Percentiles rank a stretch among this genome's conserved stretches.
Evolutionary conservation across 2,797 vertebrate genomes (phyloP).

Genomic region (Coracias cyanogaster): DNA sequence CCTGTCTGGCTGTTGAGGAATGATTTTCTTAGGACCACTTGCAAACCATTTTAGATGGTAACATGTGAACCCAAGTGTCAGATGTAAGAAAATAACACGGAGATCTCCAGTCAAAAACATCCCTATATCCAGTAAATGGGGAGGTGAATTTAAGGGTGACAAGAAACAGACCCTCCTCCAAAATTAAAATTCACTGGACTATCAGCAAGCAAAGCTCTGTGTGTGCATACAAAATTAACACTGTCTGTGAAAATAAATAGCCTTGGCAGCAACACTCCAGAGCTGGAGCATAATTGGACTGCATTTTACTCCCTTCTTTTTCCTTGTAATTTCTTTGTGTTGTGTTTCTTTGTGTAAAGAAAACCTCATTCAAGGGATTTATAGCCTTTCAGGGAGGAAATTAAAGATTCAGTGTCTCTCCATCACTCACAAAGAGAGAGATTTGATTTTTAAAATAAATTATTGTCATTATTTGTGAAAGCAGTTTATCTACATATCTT

Average conservation of each 20-base stretch:
- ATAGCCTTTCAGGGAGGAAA: conserved; percentile 40
- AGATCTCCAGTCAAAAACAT: not conserved
- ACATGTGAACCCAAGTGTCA: not conserved
- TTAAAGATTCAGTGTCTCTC: conserved; percentile 40
- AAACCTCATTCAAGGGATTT: conserved; percentile 45
- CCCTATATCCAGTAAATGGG: not conserved
- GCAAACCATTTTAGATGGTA: not conserved
- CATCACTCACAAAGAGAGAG: not conserved
- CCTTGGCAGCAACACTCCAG: conserved; percentile 60
- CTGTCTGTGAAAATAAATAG: conserved; percentile 65
- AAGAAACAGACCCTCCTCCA: conserved; percentile 20
- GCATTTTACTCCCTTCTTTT: conserved; percentile 50
- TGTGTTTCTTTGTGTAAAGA: conserved; percentile 64
- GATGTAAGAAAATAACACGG: not conserved
- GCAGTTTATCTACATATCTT: conserved; percentile 12
- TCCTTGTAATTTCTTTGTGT: conserved; percentile 63
- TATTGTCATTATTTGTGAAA: conserved; percentile 1
- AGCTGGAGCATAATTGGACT: conserved; percentile 68
- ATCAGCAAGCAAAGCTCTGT: conserved; percentile 54
- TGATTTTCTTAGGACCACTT: not conserved
- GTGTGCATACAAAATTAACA: conserved; percentile 63
- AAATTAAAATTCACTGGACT: conserved; percentile 63
- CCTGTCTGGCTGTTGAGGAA: not conserved
- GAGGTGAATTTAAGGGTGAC: conserved; percentile 4
- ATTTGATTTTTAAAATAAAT: conserved; percentile 45